These are phyloP conservation scores for Eidolon helvum DNA, from an alignment of 2,113 vertebrate species.

Conservation along the genomic window DNA sequence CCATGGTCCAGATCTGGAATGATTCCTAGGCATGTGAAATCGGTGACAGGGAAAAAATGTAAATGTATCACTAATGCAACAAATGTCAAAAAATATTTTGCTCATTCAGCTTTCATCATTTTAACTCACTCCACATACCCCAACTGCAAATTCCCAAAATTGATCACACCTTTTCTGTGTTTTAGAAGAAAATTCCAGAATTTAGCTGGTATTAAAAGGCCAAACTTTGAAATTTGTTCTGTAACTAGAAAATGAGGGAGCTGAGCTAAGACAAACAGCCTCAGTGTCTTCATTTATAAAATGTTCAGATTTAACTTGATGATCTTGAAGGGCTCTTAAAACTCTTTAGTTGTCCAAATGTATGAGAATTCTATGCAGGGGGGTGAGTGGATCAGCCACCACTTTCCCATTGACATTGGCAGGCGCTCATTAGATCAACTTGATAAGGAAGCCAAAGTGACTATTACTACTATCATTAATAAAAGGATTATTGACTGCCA, in stretches of 20 bases:
- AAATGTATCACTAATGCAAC: not conserved
- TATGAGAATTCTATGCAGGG: not conserved
- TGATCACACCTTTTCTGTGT: not conserved
- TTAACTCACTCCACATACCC: not conserved
- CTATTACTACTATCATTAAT: not conserved
- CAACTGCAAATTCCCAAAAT: not conserved
- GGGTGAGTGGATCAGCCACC: not conserved
- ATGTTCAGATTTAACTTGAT: not conserved
- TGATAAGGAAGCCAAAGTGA: conserved; percentile 5
- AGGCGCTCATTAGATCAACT: not conserved
- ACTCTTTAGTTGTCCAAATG: not conserved
- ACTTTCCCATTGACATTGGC: not conserved
- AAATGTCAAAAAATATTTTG: not conserved
- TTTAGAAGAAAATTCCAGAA: not conserved
- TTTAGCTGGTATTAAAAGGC: not conserved
- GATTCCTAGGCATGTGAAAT: conserved; percentile 24
- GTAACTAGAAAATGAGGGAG: not conserved
- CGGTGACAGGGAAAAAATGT: not conserved
- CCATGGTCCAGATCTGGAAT: not conserved
- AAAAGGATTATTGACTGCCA: not conserved
- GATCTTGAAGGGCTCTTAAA: not conserved
- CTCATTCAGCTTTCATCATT: not conserved
- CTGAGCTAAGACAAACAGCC: not conserved
- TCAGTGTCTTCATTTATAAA: not conserved
- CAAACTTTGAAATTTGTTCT: not conserved